Percentiles rank a stretch among this genome's conserved stretches.
phyloP scores from a whole-genome alignment of 2,888 invertebrate genomes.

The Cephalotes varians region DNA sequence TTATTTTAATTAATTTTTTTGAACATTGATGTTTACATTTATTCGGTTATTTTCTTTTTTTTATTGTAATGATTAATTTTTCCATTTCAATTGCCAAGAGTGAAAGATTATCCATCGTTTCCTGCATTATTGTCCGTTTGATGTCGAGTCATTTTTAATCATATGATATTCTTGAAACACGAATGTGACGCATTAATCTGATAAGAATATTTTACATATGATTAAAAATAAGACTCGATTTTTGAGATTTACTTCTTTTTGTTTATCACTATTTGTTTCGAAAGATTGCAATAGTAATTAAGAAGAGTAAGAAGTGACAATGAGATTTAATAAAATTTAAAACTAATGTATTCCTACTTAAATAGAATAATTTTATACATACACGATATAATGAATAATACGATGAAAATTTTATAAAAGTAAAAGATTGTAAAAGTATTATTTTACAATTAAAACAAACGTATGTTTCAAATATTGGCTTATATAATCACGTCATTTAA shows the following conservation, averaged over 20 bases:
- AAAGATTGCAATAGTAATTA: neutral
- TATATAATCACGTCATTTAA: neutral
- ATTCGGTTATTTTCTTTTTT: constrained; percentile 22
- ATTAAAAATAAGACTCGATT: constrained; percentile 10
- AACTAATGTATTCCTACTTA: neutral
- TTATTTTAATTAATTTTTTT: constrained; percentile 49
- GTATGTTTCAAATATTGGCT: neutral
- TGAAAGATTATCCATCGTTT: constrained; percentile 77
- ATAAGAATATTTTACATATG: constrained; percentile 10
- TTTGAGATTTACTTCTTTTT: neutral
- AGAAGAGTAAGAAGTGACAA: neutral
- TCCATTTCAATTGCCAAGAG: constrained; percentile 83
- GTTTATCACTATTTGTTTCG: neutral
- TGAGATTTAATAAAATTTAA: constrained; percentile 13
- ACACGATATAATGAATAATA: too few relatives aligned
- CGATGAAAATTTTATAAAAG: neutral
- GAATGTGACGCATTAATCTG: constrained; percentile 38
- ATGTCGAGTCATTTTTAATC: constrained; percentile 29
- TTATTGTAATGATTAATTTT: constrained; percentile 68
- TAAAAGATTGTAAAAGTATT: neutral
- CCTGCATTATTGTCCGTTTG: constrained; percentile 54
- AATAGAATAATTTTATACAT: too few relatives aligned
- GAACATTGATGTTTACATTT: neutral
- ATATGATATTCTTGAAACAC: neutral
- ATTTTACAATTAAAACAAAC: neutral